Evolutionary conservation across 23 tunicate species (phyloP).

Genomic region (Ascidia mentula): DNA sequence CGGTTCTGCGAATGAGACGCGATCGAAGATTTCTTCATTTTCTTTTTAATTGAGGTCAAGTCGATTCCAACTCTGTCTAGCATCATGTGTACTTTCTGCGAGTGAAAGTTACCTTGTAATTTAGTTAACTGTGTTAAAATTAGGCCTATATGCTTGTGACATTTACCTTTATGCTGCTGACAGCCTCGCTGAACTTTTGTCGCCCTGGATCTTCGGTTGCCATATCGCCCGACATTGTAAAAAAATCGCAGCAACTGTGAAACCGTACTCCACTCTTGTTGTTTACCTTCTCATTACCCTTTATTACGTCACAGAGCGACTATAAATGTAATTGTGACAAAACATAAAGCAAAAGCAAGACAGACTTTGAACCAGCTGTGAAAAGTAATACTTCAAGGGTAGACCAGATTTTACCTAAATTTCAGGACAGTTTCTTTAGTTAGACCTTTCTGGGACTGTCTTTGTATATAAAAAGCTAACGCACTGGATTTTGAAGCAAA

Average conservation of each 20-base stretch:
- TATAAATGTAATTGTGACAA: not conserved
- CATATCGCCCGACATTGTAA: not conserved
- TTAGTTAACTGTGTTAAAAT: not conserved
- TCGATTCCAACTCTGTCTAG: slow-evolving; percentile 29
- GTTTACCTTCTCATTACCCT: not conserved
- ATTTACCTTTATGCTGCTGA: slow-evolving; percentile 11
- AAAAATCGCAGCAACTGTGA: not conserved
- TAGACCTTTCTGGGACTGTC: not conserved
- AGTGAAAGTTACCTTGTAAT: not conserved
- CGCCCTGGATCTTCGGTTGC: not conserved
- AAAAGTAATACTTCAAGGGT: no score
- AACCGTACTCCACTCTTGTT: not conserved
- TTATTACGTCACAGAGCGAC: not conserved
- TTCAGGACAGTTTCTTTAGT: not conserved
- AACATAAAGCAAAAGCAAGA: not conserved
- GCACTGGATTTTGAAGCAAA: not conserved
- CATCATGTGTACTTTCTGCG: slow-evolving; percentile 21
- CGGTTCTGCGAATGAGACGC: not conserved
- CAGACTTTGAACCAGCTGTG: not conserved
- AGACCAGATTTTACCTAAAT: not conserved
- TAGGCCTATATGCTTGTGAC: no score
- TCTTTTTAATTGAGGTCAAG: slow-evolving; percentile 2
- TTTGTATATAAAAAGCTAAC: not conserved
- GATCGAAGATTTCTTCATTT: not conserved
- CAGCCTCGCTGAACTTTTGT: slow-evolving; percentile 10